Conservation (phyloP, 2,797 vertebrate species). For the Gadopsis bispinosus region DNA sequence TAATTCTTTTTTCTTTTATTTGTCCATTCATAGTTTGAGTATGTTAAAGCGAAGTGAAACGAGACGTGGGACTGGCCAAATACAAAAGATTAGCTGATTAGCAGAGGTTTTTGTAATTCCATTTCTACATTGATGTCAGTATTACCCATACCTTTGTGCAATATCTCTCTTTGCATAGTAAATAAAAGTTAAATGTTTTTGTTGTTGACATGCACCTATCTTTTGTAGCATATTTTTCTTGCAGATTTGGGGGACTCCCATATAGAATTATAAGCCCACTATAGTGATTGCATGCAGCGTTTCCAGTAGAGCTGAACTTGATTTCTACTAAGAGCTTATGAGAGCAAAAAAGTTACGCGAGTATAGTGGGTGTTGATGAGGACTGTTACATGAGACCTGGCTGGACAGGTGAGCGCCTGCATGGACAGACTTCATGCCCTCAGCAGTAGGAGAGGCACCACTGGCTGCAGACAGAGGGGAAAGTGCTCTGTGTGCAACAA, state of each 20-base stretch:
- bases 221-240: slow-evolving; percentile 86
- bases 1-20: slow-evolving; percentile 43
- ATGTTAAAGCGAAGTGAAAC: slow-evolving; percentile 75
- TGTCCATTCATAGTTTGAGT: slow-evolving; percentile 55
- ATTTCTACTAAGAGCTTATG: slow-evolving; percentile 81
- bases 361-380: slow-evolving; percentile 81
- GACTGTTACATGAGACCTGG: slow-evolving; percentile 74
- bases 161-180: slow-evolving; percentile 97
- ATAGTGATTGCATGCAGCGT: slow-evolving; percentile 90
- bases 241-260: slow-evolving; percentile 81
- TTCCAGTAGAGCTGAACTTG: slow-evolving; percentile 81
- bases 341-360: slow-evolving; percentile 79
- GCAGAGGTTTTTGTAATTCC: slow-evolving; percentile 72
- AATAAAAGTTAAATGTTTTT: slow-evolving; percentile 89
- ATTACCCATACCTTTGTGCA: slow-evolving; percentile 89
- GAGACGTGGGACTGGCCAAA: slow-evolving; percentile 75
- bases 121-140: slow-evolving; percentile 74
- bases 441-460: slow-evolving; percentile 78
- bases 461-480: slow-evolving; percentile 81
- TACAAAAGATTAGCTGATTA: slow-evolving; percentile 79
- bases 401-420: slow-evolving; percentile 70
- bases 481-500: slow-evolving; percentile 83
- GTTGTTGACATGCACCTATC: slow-evolving; percentile 90
- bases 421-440: slow-evolving; percentile 72
- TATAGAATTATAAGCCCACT: slow-evolving; percentile 87